These are phyloP conservation scores for Umimayanthus chanpuru DNA, from an alignment of 92 coral and sea anemone genomes.

Conservation along the genomic window DNA sequence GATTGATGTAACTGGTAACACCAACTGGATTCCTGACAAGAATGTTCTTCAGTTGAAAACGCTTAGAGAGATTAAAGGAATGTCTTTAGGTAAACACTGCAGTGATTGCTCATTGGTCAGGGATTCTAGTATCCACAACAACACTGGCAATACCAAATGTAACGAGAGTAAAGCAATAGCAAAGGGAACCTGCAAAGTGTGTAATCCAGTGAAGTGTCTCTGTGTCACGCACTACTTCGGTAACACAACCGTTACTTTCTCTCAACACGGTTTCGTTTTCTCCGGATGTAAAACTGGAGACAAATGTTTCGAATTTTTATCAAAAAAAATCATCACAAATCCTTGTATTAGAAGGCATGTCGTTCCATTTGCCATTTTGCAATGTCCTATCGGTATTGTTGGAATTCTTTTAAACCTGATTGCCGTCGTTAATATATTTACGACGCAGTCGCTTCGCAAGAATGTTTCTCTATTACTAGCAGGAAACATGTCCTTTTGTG, in stretches of 20 bases:
- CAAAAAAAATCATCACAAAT: not conserved
- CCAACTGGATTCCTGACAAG: slow-evolving; percentile 45
- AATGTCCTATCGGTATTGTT: not conserved
- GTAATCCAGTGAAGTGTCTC: slow-evolving; percentile 13
- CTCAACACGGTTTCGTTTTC: slow-evolving; percentile 10
- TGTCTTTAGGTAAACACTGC: slow-evolving; percentile 60
- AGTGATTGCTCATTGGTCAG: slow-evolving; percentile 54
- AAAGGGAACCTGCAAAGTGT: not conserved
- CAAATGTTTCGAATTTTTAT: not conserved
- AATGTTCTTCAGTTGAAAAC: slow-evolving; percentile 46
- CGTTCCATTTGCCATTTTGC: not conserved
- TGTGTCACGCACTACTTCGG: slow-evolving; percentile 17
- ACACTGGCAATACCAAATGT: not conserved
- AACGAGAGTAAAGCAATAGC: not conserved
- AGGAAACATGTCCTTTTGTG: slow-evolving; percentile 11
- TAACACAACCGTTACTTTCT: not conserved
- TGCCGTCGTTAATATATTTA: not conserved
- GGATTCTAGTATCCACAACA: slow-evolving; percentile 2
- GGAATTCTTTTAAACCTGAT: not conserved
- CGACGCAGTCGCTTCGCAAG: not conserved
- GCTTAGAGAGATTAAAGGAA: slow-evolving; percentile 56
- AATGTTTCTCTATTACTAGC: slow-evolving; percentile 7
- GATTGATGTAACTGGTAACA: slow-evolving; percentile 44
- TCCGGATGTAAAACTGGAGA: not conserved
- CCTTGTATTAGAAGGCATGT: not conserved